A percentile compares a stretch with the other conserved stretches of the same genome.
These are phyloP conservation scores for Telmatochromis sp. DNA, from an alignment of 2,113 vertebrate genomes.

Conservation along the genomic window DNA sequence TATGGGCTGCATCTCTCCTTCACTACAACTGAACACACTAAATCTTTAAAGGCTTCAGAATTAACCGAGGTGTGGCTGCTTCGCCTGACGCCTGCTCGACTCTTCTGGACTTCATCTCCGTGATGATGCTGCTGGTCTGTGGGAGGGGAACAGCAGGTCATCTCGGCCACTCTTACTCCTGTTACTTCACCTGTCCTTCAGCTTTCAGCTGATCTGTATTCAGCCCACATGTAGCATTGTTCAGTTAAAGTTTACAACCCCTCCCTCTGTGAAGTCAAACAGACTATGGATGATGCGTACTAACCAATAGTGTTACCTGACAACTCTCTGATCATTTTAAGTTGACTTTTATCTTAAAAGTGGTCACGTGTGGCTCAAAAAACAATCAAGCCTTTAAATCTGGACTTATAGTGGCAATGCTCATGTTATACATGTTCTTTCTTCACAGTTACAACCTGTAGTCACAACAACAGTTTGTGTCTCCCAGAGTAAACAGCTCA, in stretches of 20 bases:
- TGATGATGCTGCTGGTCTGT: not conserved
- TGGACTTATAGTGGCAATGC: not conserved
- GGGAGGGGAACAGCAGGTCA: not conserved
- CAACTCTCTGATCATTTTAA: not conserved
- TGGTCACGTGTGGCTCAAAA: not conserved
- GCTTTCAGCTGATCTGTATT: not conserved
- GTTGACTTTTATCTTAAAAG: not conserved
- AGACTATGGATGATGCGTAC: not conserved
- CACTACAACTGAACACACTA: not conserved
- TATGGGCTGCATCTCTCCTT: not conserved
- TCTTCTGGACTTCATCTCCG: not conserved
- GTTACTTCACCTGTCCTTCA: not conserved
- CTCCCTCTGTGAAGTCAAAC: not conserved
- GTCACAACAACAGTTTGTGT: accelerated
- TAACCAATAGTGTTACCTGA: not conserved
- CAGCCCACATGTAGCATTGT: not conserved
- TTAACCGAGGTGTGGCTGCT: not conserved
- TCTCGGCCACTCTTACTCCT: accelerated
- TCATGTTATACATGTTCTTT: not conserved
- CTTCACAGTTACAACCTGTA: not conserved
- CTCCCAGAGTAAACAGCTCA: not conserved
- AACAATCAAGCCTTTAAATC: not conserved
- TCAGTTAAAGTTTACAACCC: not conserved
- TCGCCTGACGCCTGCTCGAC: accelerated
- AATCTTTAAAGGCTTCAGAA: not conserved